These are phyloP conservation scores for Montipora sp. DNA, from an alignment of 64 coral and sea anemone species.

Conservation along the genomic window DNA sequence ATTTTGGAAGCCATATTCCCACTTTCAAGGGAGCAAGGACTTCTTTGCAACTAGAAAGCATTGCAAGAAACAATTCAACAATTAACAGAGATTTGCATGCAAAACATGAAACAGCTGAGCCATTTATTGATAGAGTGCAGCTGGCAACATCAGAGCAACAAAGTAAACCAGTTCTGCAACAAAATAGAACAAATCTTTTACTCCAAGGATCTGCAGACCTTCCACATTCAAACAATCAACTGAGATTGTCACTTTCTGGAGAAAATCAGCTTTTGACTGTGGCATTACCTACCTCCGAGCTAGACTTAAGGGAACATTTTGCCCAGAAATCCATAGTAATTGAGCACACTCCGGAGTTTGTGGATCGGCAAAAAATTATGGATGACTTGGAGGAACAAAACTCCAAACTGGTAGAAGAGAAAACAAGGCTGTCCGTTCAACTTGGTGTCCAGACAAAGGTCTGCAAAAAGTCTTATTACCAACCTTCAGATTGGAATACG, in stretches of 20 bases:
- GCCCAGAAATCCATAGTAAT: conserved; percentile 20
- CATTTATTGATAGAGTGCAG: neutral
- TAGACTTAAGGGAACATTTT: neutral
- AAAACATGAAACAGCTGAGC: neutral
- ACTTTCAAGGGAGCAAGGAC: neutral
- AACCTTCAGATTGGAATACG: too few relatives aligned
- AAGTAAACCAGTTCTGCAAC: neutral
- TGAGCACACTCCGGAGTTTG: conserved; percentile 57
- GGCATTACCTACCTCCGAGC: neutral
- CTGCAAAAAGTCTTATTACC: neutral
- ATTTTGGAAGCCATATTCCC: neutral
- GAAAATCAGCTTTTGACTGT: conserved; percentile 14
- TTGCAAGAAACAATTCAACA: neutral
- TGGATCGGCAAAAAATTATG: conserved; percentile 54
- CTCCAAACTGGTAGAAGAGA: conserved; percentile 73
- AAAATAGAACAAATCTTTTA: conserved; percentile 31
- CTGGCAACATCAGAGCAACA: neutral
- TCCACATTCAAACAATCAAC: conserved; percentile 1
- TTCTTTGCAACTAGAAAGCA: neutral
- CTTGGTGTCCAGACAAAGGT: conserved; percentile 72
- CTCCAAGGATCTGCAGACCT: conserved; percentile 18
- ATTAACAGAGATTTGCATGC: neutral
- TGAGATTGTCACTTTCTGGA: neutral
- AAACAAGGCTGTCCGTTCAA: conserved; percentile 69
- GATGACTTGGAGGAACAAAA: conserved; percentile 68